phyloP scores from a whole-genome alignment of 2,888 invertebrate species.

The Sminthurinus aureus region DNA sequence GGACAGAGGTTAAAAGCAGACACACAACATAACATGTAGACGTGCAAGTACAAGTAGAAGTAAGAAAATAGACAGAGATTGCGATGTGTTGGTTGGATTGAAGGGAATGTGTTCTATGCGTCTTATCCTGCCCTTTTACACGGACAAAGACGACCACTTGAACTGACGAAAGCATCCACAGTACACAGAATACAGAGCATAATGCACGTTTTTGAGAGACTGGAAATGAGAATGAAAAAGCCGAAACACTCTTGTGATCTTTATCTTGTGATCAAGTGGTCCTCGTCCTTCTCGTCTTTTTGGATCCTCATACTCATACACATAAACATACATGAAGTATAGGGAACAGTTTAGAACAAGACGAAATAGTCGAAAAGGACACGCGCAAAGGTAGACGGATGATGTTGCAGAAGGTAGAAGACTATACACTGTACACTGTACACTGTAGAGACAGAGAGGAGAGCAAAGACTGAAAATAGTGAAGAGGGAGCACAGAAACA shows the following conservation, averaged over 20 bases:
- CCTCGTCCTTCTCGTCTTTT: constrained; percentile 14
- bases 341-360: no score
- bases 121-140: no score
- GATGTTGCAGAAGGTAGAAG: neutral
- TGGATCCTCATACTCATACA: neutral
- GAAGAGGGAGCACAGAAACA: constrained; percentile 19
- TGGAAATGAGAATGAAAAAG: constrained; percentile 17
- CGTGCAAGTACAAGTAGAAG: no score
- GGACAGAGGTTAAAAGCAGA: neutral
- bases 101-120: neutral
- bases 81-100: neutral
- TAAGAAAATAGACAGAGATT: no score
- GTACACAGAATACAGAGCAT: no score
- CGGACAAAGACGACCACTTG: constrained; percentile 19
- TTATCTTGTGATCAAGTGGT: constrained; percentile 45
- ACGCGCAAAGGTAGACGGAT: constrained; percentile 26
- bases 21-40: no score
- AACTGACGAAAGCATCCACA: constrained; percentile 4
- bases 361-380: no score
- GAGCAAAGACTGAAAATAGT: neutral
- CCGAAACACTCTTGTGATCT: constrained; percentile 40
- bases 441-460: no score
- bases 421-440: no score
- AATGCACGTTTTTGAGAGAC: neutral
- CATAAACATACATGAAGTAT: neutral